These are phyloP conservation scores for Busseola fusca DNA, from an alignment of 2,888 invertebrate genomes.

Conservation along the genomic window DNA sequence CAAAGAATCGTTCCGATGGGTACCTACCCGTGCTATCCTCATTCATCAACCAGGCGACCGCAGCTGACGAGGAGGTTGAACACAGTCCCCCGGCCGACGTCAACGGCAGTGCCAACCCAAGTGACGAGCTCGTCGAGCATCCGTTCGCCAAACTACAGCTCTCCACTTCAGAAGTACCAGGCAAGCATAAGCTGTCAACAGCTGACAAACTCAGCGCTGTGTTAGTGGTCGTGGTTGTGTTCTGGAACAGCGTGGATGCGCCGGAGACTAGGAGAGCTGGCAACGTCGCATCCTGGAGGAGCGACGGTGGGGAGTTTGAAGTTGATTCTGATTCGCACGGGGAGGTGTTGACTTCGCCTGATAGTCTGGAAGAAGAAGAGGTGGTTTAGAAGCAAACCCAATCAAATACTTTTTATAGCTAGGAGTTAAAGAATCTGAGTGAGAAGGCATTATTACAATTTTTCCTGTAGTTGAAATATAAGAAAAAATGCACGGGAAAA, in stretches of 20 bases:
- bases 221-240: slow-evolving; percentile 77
- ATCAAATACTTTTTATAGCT: not conserved
- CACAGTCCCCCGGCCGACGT: slow-evolving; percentile 81
- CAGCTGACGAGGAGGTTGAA: slow-evolving; percentile 83
- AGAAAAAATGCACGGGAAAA: not conserved
- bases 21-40: slow-evolving; percentile 85
- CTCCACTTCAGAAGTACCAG: slow-evolving; percentile 75
- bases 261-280: slow-evolving; percentile 85
- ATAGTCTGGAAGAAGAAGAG: slow-evolving; percentile 76
- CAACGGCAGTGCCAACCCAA: slow-evolving; percentile 81
- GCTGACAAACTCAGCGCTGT: slow-evolving; percentile 65
- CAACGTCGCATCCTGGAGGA: slow-evolving; percentile 83
- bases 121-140: slow-evolving; percentile 77
- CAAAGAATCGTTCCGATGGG: slow-evolving; percentile 13
- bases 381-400: not conserved
- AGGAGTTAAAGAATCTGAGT: not conserved
- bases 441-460: not conserved
- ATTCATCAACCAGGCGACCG: slow-evolving; percentile 89
- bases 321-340: slow-evolving; percentile 91
- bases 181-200: slow-evolving; percentile 74
- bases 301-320: slow-evolving; percentile 89
- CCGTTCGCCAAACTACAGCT: slow-evolving; percentile 82
- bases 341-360: slow-evolving; percentile 86
- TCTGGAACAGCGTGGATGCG: slow-evolving; percentile 82
- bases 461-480: not conserved